phyloP scores from a whole-genome alignment of 2,888 invertebrate genomes.

The Schrankia costaestrigalis region DNA sequence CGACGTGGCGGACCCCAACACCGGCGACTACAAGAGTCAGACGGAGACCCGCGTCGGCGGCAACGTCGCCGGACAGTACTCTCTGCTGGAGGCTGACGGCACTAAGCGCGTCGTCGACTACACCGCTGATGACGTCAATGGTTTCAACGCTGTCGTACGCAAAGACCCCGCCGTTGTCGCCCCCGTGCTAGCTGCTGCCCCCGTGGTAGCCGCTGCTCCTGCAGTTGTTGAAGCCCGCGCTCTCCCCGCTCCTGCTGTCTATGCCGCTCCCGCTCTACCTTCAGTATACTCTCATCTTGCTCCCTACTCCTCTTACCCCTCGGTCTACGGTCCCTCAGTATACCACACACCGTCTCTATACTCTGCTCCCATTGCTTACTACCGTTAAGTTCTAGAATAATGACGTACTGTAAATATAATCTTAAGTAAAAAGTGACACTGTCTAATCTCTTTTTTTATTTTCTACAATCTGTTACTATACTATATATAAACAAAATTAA shows the following conservation, averaged over 20 bases:
- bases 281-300: conserved; percentile 3
- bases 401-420: background rate
- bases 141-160: conserved; percentile 81
- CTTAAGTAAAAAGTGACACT: background rate
- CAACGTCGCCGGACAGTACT: conserved; percentile 78
- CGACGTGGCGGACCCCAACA: conserved; percentile 79
- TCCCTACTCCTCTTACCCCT: conserved; percentile 24
- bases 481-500: too few relatives aligned
- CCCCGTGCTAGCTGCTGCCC: conserved; percentile 46
- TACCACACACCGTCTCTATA: conserved; percentile 1
- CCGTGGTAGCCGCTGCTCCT: conserved; percentile 48
- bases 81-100: conserved; percentile 78
- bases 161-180: conserved; percentile 69
- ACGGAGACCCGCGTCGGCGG: conserved; percentile 79
- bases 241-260: conserved; percentile 17
- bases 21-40: conserved; percentile 81
- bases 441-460: background rate
- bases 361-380: background rate
- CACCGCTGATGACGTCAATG: conserved; percentile 78
- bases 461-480: background rate
- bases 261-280: conserved; percentile 25
- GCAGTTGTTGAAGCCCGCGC: conserved; percentile 33
- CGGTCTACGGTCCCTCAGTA: background rate
- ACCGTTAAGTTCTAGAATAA: background rate
- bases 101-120: conserved; percentile 80